These are phyloP conservation scores for Hycleus phaleratus DNA, from an alignment of 1,140 invertebrate genomes.

Conservation along the genomic window DNA sequence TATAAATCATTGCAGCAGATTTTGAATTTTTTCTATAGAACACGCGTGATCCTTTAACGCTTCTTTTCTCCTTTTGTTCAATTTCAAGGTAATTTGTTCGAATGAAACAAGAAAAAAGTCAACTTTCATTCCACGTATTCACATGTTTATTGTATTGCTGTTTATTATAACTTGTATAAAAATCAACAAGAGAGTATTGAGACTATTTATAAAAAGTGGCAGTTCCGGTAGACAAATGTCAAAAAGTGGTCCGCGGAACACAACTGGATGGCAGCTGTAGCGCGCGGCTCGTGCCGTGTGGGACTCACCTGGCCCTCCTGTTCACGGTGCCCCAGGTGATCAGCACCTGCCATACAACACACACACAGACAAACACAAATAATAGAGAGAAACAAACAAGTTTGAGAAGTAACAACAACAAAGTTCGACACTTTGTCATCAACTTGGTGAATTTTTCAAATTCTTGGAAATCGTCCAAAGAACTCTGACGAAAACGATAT, in stretches of 20 bases:
- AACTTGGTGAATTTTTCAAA: too few species aligned
- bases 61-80: too few species aligned
- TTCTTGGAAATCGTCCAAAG: too few species aligned
- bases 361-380: neutral
- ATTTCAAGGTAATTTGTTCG: neutral
- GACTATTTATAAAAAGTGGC: conserved; percentile 6
- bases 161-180: neutral
- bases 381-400: too few species aligned
- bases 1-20: too few species aligned
- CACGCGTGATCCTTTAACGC: too few species aligned
- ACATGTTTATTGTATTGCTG: neutral
- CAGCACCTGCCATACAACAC: conserved; percentile 16
- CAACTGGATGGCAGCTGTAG: conserved; percentile 21
- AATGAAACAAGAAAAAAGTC: neutral
- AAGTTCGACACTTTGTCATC: conserved; percentile 6
- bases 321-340: conserved; percentile 22
- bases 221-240: conserved; percentile 19
- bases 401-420: too few species aligned
- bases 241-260: conserved; percentile 21
- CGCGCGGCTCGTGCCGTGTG: conserved; percentile 21
- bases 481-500: too few species aligned
- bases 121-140: neutral
- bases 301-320: conserved; percentile 23
- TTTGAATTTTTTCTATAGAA: too few species aligned
- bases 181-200: neutral